Percentiles rank a stretch among this genome's conserved stretches.
Evolutionary conservation across 2,888 invertebrate genomes (phyloP).

Genomic region (Tanytarsus gracilentus): DNA sequence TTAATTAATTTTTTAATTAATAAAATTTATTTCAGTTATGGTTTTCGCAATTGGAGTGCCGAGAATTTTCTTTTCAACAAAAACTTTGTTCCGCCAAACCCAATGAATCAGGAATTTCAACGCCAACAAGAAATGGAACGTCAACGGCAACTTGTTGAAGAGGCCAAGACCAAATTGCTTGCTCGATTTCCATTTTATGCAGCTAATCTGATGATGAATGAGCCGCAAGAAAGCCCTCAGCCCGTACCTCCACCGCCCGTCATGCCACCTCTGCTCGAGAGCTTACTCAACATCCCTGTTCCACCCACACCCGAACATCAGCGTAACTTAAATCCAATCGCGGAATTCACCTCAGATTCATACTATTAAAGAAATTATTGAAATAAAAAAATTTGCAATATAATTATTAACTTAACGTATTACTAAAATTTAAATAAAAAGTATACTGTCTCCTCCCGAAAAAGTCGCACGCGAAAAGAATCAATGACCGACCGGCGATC

Average conservation of each 20-base stretch:
- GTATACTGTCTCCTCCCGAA: too few species aligned
- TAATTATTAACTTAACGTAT: too few species aligned
- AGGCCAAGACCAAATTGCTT: constrained; percentile 18
- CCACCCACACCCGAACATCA: background rate
- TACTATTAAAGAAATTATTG: too few species aligned
- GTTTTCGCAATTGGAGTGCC: constrained; percentile 14
- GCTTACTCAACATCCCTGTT: too few species aligned
- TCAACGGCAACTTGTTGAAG: constrained; percentile 10
- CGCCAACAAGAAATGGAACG: background rate
- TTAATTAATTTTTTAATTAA: too few species aligned
- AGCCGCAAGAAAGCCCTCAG: background rate
- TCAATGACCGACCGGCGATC: too few species aligned
- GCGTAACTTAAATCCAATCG: too few species aligned
- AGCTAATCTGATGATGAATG: background rate
- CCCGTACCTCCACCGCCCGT: background rate
- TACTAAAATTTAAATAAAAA: too few species aligned
- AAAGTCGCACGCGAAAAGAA: too few species aligned
- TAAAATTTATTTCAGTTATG: background rate
- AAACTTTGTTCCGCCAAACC: background rate
- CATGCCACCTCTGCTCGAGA: too few species aligned
- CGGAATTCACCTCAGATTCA: too few species aligned
- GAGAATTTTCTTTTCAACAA: constrained; percentile 1
- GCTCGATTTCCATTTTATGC: constrained; percentile 24
- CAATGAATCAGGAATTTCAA: background rate
- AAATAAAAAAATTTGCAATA: too few species aligned